Percentiles rank a stretch among this genome's conserved stretches.
phyloP scores from a whole-genome alignment of 37 sponge, comb jelly and placozoan species.

The Ianthella basta region DNA sequence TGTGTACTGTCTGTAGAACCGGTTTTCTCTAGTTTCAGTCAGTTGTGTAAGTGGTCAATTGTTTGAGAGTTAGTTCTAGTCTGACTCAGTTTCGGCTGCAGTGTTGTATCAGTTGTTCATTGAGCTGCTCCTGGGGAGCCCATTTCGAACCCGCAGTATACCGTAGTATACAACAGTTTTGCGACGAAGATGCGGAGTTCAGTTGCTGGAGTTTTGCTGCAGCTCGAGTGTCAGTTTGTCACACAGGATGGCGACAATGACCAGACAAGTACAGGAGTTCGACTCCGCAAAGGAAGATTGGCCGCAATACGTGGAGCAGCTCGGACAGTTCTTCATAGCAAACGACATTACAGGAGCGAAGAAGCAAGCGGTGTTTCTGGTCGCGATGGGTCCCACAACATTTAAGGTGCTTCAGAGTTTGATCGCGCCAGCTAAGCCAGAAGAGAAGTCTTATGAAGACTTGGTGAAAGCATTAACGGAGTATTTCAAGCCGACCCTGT shows the following conservation, averaged over 20 bases:
- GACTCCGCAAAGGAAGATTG: not conserved
- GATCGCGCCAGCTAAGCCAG: slow-evolving; percentile 25
- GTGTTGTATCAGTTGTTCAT: too few species aligned
- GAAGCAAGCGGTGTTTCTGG: not conserved
- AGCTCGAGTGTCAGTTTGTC: too few species aligned
- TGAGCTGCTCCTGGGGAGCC: too few species aligned
- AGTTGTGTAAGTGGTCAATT: too few species aligned
- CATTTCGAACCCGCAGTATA: too few species aligned
- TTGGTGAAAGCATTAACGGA: not conserved
- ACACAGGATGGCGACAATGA: not conserved
- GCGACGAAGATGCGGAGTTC: too few species aligned
- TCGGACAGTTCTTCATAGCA: not conserved
- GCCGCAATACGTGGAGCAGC: not conserved
- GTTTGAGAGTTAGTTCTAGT: too few species aligned
- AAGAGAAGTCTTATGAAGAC: not conserved
- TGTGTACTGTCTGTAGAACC: too few species aligned
- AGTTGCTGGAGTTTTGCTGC: too few species aligned
- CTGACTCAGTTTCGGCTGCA: too few species aligned
- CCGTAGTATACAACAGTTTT: too few species aligned
- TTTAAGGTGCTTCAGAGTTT: slow-evolving; percentile 4
- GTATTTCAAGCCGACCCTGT: not conserved
- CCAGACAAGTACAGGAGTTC: not conserved
- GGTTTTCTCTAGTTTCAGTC: too few species aligned
- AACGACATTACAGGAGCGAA: not conserved
- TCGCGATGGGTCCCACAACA: not conserved